Evolutionary conservation across 2,888 invertebrate genomes (phyloP).

Genomic region (Parapristionchus giblindavisi): DNA sequence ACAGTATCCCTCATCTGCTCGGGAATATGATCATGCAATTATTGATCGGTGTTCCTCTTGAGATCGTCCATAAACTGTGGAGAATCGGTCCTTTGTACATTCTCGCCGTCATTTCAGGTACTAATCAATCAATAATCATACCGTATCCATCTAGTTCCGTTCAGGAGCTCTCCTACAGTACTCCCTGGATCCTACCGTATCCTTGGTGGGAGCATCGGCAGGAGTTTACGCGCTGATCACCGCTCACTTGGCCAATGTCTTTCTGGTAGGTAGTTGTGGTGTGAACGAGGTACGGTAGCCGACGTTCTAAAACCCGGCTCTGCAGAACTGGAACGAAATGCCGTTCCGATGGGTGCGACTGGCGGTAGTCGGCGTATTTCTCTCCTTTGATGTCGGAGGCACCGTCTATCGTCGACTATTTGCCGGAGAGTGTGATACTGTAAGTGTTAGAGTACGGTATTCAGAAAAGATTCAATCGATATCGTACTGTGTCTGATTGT

Average conservation of each 20-base stretch:
- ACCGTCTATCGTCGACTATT: conserved; percentile 90
- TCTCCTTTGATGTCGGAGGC: conserved; percentile 85
- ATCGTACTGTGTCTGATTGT: not conserved
- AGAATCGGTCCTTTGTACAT: conserved; percentile 78
- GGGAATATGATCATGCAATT: conserved; percentile 91
- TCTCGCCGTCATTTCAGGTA: conserved; percentile 53
- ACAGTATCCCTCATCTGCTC: conserved; percentile 78
- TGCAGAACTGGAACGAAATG: conserved; percentile 98
- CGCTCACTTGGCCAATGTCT: conserved; percentile 71
- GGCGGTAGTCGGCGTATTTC: conserved; percentile 82
- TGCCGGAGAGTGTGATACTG: conserved; percentile 81
- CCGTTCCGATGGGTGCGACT: conserved; percentile 87
- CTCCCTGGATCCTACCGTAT: conserved; percentile 74
- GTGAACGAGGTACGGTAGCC: not conserved
- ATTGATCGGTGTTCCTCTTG: conserved; percentile 89
- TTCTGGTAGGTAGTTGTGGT: conserved; percentile 67
- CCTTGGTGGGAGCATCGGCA: conserved; percentile 75
- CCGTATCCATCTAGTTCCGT: too few relatives aligned
- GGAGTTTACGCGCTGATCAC: conserved; percentile 72
- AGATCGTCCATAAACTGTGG: conserved; percentile 91
- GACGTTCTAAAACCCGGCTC: too few relatives aligned
- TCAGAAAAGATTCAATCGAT: not conserved
- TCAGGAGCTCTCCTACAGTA: conserved; percentile 73
- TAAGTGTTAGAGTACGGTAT: conserved; percentile 1
- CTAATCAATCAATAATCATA: too few relatives aligned